Percentiles rank a stretch among this genome's conserved stretches.
Conservation (phyloP, 1,140 invertebrate genomes). For the Zaprionus vittiger region DNA sequence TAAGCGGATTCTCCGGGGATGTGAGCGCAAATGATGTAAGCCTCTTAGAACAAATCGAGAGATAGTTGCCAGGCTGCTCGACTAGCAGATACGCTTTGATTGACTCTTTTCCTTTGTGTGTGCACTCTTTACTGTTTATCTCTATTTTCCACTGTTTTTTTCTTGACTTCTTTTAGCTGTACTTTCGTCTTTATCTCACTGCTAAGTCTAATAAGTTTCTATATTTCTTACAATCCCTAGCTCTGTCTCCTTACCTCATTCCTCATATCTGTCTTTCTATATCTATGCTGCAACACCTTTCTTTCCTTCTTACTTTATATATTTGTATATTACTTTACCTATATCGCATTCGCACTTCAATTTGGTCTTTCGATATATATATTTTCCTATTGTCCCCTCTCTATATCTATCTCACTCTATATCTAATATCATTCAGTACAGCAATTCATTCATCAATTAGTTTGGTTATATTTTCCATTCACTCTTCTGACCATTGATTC, state of each 20-base stretch:
- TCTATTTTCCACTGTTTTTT: background rate
- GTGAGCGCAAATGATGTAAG: slow-evolving; percentile 2
- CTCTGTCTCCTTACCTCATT: no score
- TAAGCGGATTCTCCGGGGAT: slow-evolving; percentile 11
- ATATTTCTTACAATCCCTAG: no score
- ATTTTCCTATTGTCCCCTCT: background rate
- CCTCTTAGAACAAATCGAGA: background rate
- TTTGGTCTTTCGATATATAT: no score
- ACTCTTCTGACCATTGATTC: background rate
- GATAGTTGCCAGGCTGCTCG: background rate
- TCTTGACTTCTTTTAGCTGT: no score
- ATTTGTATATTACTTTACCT: no score
- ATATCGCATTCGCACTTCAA: no score
- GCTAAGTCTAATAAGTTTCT: no score
- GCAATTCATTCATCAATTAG: background rate
- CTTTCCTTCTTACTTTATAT: no score
- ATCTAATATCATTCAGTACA: background rate
- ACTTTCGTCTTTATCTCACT: no score
- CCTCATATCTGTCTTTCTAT: no score
- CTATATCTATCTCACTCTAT: background rate
- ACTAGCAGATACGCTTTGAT: background rate
- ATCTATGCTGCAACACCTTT: no score
- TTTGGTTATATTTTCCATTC: background rate
- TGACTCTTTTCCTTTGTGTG: background rate
- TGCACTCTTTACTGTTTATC: background rate